Conservation (phyloP, 2,888 invertebrate genomes). For the Synergus japonicus region DNA sequence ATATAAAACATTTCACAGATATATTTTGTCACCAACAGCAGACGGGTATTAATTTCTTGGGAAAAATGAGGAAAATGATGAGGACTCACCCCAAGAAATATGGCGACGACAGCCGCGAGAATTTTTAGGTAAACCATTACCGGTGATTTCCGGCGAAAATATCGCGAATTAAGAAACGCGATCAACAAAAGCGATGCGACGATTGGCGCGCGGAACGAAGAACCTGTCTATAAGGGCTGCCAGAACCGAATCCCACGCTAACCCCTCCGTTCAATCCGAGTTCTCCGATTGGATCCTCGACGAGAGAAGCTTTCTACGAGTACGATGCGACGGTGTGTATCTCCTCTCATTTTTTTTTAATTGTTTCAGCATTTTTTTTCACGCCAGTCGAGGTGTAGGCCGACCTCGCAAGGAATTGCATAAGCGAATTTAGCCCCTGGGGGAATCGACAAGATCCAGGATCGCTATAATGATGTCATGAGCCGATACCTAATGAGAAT, state of each 20-base stretch:
- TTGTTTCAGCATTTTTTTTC: constrained; percentile 37
- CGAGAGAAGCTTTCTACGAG: constrained; percentile 40
- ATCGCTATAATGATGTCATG: constrained; percentile 24
- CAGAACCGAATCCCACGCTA: constrained; percentile 56
- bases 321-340: constrained; percentile 33
- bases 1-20: not conserved
- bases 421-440: constrained; percentile 28
- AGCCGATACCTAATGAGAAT: constrained; percentile 5
- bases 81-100: constrained; percentile 23
- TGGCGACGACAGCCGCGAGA: not conserved
- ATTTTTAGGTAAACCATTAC: constrained; percentile 24
- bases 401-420: constrained; percentile 21
- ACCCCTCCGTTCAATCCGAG: constrained; percentile 52
- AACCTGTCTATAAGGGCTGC: constrained; percentile 57
- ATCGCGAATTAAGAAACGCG: constrained; percentile 32
- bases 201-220: constrained; percentile 56
- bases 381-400: constrained; percentile 7
- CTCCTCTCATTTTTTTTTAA: constrained; percentile 33
- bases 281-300: constrained; percentile 52
- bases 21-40: not conserved
- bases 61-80: not conserved
- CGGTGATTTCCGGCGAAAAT: not conserved
- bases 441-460: not conserved
- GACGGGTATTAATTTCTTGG: not conserved
- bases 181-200: constrained; percentile 49